These are phyloP conservation scores for Narcine bancroftii DNA, from an alignment of 2,113 vertebrate species.

Conservation along the genomic window DNA sequence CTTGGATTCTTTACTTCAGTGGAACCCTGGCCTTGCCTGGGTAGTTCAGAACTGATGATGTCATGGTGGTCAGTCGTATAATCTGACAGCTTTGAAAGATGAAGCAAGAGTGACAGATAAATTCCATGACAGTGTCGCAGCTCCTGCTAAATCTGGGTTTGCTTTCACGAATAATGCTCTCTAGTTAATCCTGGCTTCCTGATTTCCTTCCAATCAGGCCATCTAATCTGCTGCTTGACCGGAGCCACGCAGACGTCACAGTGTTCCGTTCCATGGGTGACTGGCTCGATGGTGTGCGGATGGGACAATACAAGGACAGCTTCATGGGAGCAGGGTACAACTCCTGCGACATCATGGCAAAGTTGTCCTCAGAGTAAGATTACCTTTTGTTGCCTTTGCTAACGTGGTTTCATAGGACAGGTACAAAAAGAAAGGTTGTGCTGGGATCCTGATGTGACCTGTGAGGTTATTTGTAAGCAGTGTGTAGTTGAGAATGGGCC, in stretches of 20 bases:
- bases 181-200: background rate
- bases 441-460: background rate
- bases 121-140: slow-evolving; percentile 39
- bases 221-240: slow-evolving; percentile 85
- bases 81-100: slow-evolving; percentile 32
- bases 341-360: slow-evolving; percentile 91
- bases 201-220: slow-evolving; percentile 60
- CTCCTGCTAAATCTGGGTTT: slow-evolving; percentile 33
- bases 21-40: slow-evolving; percentile 32
- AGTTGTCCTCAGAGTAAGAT: slow-evolving; percentile 91
- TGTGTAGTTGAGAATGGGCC: background rate
- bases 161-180: slow-evolving; percentile 29
- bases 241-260: slow-evolving; percentile 75
- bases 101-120: slow-evolving; percentile 38
- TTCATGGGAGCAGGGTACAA: slow-evolving; percentile 91
- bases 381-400: background rate
- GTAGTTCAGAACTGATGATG: slow-evolving; percentile 36
- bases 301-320: slow-evolving; percentile 85
- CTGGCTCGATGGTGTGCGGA: slow-evolving; percentile 86
- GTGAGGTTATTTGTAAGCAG: background rate
- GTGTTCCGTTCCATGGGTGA: slow-evolving; percentile 70
- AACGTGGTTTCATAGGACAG: background rate
- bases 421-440: background rate
- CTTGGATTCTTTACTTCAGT: background rate
- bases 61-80: background rate